Evolutionary conservation across 2,797 vertebrate species (phyloP).

Genomic region (Gastrophryne carolinensis): DNA sequence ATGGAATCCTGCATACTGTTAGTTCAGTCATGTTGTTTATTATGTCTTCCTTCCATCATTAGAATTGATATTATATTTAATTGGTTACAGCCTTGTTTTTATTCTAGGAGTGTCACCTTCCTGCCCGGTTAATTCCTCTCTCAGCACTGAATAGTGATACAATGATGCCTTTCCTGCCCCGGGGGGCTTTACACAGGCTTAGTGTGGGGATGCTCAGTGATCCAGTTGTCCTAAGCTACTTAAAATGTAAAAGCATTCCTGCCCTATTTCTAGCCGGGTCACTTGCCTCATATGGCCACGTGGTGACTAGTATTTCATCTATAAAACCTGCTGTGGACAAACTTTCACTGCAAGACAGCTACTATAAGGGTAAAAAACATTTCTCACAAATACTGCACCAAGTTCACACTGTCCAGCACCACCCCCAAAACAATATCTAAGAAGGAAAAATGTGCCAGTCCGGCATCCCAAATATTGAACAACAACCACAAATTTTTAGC

Average conservation of each 20-base stretch:
- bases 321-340: no score
- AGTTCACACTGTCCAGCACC: no score
- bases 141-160: conserved; percentile 18
- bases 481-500: no score
- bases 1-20: no score
- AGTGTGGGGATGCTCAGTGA: conserved; percentile 9
- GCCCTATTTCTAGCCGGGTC: conserved; percentile 44
- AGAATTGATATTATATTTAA: not conserved
- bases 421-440: no score
- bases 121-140: conserved; percentile 1
- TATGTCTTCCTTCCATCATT: no score
- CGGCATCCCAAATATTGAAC: no score
- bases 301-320: not conserved
- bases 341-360: no score
- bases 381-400: no score
- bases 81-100: conserved; percentile 10
- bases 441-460: no score
- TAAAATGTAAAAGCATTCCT: conserved; percentile 49
- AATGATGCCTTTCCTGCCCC: conserved; percentile 23
- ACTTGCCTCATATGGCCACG: not conserved
- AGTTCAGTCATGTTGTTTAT: no score
- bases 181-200: conserved; percentile 40
- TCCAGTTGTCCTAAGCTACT: conserved; percentile 44
- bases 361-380: no score
- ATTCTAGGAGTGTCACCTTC: conserved; percentile 18